These are phyloP conservation scores for Capreolus pygargus DNA, from an alignment of 2,113 vertebrate genomes.

Conservation along the genomic window DNA sequence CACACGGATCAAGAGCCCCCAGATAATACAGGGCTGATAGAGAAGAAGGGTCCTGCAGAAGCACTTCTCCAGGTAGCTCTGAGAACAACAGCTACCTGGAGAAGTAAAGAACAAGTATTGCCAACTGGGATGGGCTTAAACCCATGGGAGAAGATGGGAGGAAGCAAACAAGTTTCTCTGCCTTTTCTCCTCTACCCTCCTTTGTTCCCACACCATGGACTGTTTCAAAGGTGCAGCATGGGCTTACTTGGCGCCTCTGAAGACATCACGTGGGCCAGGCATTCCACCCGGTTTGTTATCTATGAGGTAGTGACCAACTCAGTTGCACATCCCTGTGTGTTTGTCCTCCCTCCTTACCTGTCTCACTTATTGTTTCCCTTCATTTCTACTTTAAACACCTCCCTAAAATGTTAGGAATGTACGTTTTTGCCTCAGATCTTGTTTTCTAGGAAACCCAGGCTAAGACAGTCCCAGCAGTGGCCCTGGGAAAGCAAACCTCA, in stretches of 20 bases:
- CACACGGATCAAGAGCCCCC: neutral
- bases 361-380: neutral
- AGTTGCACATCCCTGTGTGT: neutral
- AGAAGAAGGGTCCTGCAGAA: neutral
- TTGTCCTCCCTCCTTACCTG: neutral
- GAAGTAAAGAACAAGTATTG: neutral
- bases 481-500: neutral
- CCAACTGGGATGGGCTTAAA: neutral
- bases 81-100: neutral
- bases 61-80: neutral
- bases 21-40: neutral
- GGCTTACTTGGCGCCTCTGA: neutral
- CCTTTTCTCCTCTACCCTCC: neutral
- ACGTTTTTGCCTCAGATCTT: neutral
- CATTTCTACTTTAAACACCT: neutral
- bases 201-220: neutral
- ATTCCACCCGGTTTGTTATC: neutral
- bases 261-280: neutral
- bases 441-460: neutral
- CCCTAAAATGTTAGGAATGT: neutral
- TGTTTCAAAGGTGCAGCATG: neutral
- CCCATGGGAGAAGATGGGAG: neutral
- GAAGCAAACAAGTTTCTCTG: neutral
- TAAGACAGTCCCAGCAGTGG: neutral
- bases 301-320: neutral